Evolutionary conservation across 2,113 vertebrate species (phyloP).

Genomic region (Micromys minutus): DNA sequence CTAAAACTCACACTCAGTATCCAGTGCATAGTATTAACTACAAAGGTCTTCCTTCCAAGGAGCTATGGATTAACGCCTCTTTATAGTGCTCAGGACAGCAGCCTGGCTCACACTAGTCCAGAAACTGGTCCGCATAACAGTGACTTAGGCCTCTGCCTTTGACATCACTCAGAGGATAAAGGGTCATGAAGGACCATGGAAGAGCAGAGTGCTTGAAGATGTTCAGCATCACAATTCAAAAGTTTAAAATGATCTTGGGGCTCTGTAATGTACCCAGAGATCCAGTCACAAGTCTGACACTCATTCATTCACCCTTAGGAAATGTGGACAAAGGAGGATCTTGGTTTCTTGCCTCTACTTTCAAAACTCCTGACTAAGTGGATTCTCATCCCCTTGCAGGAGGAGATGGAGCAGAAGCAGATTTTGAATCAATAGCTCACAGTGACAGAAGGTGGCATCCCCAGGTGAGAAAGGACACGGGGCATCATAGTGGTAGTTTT

Average conservation of each 20-base stretch:
- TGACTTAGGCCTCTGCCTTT: not conserved
- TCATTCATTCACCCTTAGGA: not conserved
- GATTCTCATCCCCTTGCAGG: not conserved
- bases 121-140: not conserved
- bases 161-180: not conserved
- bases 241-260: not conserved
- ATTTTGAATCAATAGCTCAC: constrained; percentile 36
- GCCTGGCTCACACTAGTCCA: not conserved
- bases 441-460: not conserved
- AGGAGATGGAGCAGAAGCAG: constrained; percentile 20
- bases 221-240: not conserved
- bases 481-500: not conserved
- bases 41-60: not conserved
- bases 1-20: not conserved
- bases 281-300: not conserved
- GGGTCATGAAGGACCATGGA: not conserved
- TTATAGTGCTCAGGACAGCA: not conserved
- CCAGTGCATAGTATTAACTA: not conserved
- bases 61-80: constrained; percentile 4
- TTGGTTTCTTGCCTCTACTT: constrained; percentile 22
- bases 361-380: constrained; percentile 3
- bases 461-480: not conserved
- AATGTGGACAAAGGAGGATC: not conserved
- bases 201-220: not conserved
- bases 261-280: not conserved